Evolutionary conservation across 2,797 vertebrate species (phyloP).

Genomic region (Iguana delicatissima): DNA sequence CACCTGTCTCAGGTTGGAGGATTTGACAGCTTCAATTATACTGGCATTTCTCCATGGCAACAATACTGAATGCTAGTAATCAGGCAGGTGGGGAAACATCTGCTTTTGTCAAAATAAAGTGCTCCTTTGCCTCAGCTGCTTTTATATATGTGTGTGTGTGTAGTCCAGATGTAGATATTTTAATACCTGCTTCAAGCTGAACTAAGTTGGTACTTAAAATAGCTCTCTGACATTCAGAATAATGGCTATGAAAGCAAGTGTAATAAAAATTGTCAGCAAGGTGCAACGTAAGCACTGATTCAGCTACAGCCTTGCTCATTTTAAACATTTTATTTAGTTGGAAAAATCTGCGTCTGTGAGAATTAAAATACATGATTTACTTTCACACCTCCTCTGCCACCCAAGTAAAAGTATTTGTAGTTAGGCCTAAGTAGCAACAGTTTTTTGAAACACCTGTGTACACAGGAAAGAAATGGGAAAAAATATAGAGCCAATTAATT

Average conservation of each 20-base stretch:
- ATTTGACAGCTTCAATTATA: not conserved
- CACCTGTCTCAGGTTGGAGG: not conserved
- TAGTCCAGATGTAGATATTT: constrained; percentile 51
- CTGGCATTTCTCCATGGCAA: not conserved
- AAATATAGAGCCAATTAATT: not conserved
- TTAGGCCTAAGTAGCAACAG: not conserved
- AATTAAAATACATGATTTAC: constrained; percentile 52
- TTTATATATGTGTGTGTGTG: not conserved
- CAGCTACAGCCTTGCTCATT: constrained; percentile 54
- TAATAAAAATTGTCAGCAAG: constrained; percentile 70
- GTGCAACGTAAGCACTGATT: constrained; percentile 64
- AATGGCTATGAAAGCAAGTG: constrained; percentile 64
- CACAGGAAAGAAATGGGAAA: not conserved
- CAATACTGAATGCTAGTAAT: not conserved
- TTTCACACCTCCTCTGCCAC: not conserved
- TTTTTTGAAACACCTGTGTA: not conserved
- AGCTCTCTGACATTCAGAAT: constrained; percentile 67
- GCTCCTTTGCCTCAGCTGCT: constrained; percentile 47
- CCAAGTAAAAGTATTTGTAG: not conserved
- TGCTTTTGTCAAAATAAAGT: constrained; percentile 55
- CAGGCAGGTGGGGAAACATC: constrained; percentile 26
- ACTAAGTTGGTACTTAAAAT: constrained; percentile 61
- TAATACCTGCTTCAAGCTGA: constrained; percentile 65
- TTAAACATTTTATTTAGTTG: constrained; percentile 68
- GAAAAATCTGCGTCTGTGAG: constrained; percentile 54